phyloP scores from a whole-genome alignment of 2,113 vertebrate species.

The Calyptomena viridis region DNA sequence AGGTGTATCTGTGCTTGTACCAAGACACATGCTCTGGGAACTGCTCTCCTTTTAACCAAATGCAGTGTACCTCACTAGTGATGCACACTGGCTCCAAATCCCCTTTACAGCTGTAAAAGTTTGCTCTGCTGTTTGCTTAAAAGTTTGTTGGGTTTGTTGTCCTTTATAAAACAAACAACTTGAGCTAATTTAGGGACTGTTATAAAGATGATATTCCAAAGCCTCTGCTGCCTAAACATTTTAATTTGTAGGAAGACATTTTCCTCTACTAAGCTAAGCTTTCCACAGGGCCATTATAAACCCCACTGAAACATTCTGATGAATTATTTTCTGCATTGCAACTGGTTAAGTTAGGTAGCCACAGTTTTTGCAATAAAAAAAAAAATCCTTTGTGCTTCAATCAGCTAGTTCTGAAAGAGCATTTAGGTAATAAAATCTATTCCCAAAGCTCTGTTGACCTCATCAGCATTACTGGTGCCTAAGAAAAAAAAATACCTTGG shows the following conservation, averaged over 20 bases:
- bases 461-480: neutral
- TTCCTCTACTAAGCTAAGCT: neutral
- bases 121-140: neutral
- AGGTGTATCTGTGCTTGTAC: neutral
- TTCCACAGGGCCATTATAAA: constrained; percentile 22
- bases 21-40: neutral
- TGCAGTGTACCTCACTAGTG: too few relatives aligned
- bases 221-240: constrained; percentile 38
- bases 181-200: constrained; percentile 1
- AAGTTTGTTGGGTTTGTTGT: constrained; percentile 31
- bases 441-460: constrained; percentile 8
- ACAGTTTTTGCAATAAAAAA: constrained; percentile 14
- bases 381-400: neutral
- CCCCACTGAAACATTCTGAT: constrained; percentile 1
- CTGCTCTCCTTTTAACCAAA: neutral
- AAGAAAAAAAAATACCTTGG: neutral
- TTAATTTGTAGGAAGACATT: neutral
- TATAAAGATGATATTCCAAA: constrained; percentile 21
- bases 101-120: neutral
- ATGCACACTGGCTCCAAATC: neutral
- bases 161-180: neutral
- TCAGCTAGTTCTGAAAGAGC: neutral
- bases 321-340: constrained; percentile 34
- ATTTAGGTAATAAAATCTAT: constrained; percentile 30
- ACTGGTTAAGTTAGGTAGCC: neutral